Evolutionary conservation across 2,113 vertebrate species (phyloP).

Genomic region (Ageneiosus marmoratus): DNA sequence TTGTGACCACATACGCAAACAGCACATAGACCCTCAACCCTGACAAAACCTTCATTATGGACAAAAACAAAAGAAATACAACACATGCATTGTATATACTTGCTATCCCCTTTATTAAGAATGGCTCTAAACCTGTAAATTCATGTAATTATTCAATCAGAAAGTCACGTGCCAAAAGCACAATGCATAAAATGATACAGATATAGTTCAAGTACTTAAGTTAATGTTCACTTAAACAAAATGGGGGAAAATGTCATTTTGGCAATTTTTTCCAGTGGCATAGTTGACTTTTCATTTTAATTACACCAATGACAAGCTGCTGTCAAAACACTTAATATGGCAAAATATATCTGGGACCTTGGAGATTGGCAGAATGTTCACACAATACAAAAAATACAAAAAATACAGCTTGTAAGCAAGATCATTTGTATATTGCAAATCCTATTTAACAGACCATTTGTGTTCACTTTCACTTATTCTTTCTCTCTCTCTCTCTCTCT

Average conservation of each 20-base stretch:
- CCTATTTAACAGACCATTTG: no score
- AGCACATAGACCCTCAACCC: not conserved
- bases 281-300: not conserved
- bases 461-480: not conserved
- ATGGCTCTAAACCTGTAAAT: not conserved
- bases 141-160: not conserved
- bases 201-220: not conserved
- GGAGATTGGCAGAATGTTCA: not conserved
- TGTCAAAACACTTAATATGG: not conserved
- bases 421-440: not conserved
- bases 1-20: slow-evolving; percentile 29
- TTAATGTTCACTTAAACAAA: not conserved
- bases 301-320: not conserved
- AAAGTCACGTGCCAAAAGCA: not conserved
- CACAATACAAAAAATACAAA: no score
- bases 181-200: not conserved
- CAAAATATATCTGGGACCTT: not conserved
- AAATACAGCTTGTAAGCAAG: not conserved
- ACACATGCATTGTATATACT: not conserved
- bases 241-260: not conserved
- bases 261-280: not conserved
- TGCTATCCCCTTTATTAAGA: not conserved
- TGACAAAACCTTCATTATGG: not conserved
- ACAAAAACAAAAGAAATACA: not conserved
- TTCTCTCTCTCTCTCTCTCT: no score